A percentile compares a stretch with the other conserved stretches of the same genome.
Conservation (phyloP, 2,888 invertebrate genomes). For the Rhagonycha fulva region DNA sequence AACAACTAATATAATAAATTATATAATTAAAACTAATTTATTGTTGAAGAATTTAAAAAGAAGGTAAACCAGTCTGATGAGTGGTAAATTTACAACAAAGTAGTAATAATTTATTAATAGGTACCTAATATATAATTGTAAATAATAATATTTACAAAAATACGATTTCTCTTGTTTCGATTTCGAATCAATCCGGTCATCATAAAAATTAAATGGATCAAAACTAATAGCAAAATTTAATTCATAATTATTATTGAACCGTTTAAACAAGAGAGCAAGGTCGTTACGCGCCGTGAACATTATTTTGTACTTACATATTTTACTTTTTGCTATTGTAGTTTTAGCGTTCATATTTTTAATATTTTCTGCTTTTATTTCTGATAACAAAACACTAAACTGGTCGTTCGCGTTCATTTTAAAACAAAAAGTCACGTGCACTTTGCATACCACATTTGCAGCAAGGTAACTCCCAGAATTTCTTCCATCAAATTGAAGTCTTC, state of each 20-base stretch:
- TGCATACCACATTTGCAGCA: neutral
- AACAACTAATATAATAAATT: too few species aligned
- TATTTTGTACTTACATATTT: neutral
- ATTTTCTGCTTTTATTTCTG: neutral
- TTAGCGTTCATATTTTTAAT: neutral
- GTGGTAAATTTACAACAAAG: too few species aligned
- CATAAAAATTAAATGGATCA: neutral
- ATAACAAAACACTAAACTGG: too few species aligned
- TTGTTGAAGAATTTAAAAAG: too few species aligned
- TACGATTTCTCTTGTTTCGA: too few species aligned
- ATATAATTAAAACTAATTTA: too few species aligned
- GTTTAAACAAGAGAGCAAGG: neutral
- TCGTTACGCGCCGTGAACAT: neutral
- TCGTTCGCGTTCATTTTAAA: neutral
- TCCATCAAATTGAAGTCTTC: neutral
- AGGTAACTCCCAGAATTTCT: too few species aligned
- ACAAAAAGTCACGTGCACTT: neutral
- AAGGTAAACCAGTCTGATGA: too few species aligned
- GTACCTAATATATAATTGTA: too few species aligned
- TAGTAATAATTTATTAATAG: too few species aligned
- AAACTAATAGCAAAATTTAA: neutral
- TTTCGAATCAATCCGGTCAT: too few species aligned
- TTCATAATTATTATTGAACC: neutral
- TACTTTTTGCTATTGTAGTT: neutral
- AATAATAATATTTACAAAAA: too few species aligned